Evolutionary conservation across 2,888 invertebrate genomes (phyloP), one percentile per base, ranked within the genome.

Genomic region (Drosophila pegasa): DNA sequence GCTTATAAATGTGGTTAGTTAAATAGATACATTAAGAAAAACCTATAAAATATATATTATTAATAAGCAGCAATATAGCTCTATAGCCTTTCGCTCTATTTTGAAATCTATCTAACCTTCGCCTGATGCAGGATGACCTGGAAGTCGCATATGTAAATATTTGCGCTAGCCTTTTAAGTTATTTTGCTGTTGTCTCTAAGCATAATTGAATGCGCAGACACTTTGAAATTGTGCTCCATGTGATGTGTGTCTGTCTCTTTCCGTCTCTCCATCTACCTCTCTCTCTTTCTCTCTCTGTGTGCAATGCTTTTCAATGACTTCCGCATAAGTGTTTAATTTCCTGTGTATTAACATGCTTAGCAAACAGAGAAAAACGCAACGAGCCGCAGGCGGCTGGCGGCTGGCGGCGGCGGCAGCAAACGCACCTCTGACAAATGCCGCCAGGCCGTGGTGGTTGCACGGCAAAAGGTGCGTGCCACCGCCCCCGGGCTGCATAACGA

Each of bases 311-410:
- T 83, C 77, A 86, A 88, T 88, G 88, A 87, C 84, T 87, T 87
- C 86, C 88, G 81, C 69, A 78, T 75, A 87, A 88, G 84, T 84
- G 81, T 86, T 86, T 88, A 88, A 86, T 88, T 88, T 86, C 84
- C 80, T 87, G 84, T 75, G 81, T 79, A 83, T 87, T 83, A 83
- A 80, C 83, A 79, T 84, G 85, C 85, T 88, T 86, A 60, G 62
- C 65, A 81, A 74, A 80, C 77, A 71, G 33, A 41, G 29, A 71
- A 69, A 78, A 78, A 74, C 71, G 63, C 66, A 71, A 70, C 61
- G 57, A 58, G 59, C 66, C 66, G 40, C 60, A 41, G 33, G 29
- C 52, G n/a, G n/a, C n/a, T n/a, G n/a, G 59, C 66, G 63, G 40
- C 60, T 37, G 33, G 29, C 52, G n/a, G n/a, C n/a, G 29, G 29